phyloP scores from a whole-genome alignment of 2,113 vertebrate genomes.

The Stictonetta naevosa region DNA sequence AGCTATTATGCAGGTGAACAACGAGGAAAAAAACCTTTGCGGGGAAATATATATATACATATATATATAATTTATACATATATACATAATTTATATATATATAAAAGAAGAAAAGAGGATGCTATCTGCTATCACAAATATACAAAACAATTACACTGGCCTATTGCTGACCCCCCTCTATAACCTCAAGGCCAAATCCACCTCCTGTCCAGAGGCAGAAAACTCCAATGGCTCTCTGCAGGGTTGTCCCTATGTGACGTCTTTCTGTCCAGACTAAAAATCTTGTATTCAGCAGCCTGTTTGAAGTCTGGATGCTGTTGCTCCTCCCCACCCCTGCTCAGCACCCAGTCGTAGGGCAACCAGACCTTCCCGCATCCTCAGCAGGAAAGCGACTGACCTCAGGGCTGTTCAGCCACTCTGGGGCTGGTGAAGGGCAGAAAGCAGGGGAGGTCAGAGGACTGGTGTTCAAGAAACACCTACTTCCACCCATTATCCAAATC shows the following conservation, averaged over 20 bases:
- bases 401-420: not conserved
- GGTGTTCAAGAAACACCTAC: not conserved
- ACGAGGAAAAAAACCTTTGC: not conserved
- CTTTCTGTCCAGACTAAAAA: not conserved
- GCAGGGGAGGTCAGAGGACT: not conserved
- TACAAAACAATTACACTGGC: not conserved
- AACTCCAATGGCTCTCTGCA: not conserved
- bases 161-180: not conserved
- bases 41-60: too few relatives aligned
- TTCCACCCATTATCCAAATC: not conserved
- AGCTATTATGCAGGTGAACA: not conserved
- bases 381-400: not conserved
- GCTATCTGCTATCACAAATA: not conserved
- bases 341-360: fast-evolving
- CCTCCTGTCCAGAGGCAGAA: not conserved
- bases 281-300: not conserved
- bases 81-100: too few relatives aligned
- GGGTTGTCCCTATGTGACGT: not conserved
- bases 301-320: not conserved
- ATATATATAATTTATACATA: too few relatives aligned
- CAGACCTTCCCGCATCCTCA: not conserved
- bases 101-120: not conserved
- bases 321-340: not conserved
- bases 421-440: not conserved
- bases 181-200: not conserved